Evolutionary conservation across 1,140 invertebrate genomes (phyloP).

Genomic region (Drosophila lacertosa): DNA sequence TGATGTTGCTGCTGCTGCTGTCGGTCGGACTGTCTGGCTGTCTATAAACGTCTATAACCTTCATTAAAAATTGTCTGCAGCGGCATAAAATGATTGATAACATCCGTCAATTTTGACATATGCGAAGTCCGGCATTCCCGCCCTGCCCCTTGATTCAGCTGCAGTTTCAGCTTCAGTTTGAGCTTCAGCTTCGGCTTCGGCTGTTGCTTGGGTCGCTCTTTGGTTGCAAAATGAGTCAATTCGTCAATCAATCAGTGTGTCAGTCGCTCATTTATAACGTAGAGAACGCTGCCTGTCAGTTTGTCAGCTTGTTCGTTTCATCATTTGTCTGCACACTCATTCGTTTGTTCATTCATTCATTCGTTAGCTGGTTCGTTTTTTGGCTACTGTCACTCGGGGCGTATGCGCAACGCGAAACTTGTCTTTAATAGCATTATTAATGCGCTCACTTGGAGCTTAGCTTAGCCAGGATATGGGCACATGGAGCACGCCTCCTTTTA

Average conservation of each 20-base stretch:
- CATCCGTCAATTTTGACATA: slow-evolving; percentile 83
- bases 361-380: slow-evolving; percentile 38
- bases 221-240: slow-evolving; percentile 69
- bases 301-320: slow-evolving; percentile 34
- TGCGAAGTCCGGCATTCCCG: slow-evolving; percentile 60
- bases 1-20: not conserved
- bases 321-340: slow-evolving; percentile 37
- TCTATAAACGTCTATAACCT: slow-evolving; percentile 80
- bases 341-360: slow-evolving; percentile 14
- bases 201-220: slow-evolving; percentile 25
- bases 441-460: slow-evolving; percentile 24
- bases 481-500: not conserved
- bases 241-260: slow-evolving; percentile 81
- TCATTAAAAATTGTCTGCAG: slow-evolving; percentile 81
- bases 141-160: slow-evolving; percentile 10
- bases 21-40: slow-evolving; percentile 30
- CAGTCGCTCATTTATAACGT: slow-evolving; percentile 76
- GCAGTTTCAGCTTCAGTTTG: slow-evolving; percentile 2
- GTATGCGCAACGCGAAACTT: slow-evolving; percentile 55
- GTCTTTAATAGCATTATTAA: slow-evolving; percentile 56
- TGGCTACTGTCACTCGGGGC: slow-evolving; percentile 63
- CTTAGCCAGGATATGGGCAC: slow-evolving; percentile 23
- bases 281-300: slow-evolving; percentile 33
- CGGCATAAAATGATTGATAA: slow-evolving; percentile 82
- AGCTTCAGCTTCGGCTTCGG: not conserved